Base-by-base conservation (phyloP, 2,113 vertebrate species). In the Columba janthina region DNA sequence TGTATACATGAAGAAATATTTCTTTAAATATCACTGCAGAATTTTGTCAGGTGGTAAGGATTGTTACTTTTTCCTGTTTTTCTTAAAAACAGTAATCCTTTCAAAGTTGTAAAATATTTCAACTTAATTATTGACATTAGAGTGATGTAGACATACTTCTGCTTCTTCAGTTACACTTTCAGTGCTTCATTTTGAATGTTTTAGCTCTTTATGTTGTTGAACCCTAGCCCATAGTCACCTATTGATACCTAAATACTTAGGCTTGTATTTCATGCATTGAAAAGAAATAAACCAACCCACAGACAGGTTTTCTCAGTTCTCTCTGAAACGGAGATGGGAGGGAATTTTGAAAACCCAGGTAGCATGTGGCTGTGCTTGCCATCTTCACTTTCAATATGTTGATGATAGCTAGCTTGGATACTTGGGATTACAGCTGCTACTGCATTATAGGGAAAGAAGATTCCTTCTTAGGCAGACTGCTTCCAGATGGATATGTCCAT, bases 371-470 rank as follows among this genome's bases (percentile, higher is more conserved):
- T 19, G 0, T 53, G 44, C 9, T 82, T 88, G 34, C 29, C 15
- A 0, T 38, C 6, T 56, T 67, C 36, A 19, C 31, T 0, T 48
- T 72, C 7, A 53, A 0, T 73, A 1, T 28, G 3, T 17, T 48
- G 66, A 12, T 0, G 6, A 19, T 38, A 32, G 13, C 53, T 64
- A 54, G 4, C 34, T 64, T 65, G 32, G 11, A 3, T 85, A 3
- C 42, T 54, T 76, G 58, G 22, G 31, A 4, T 32, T 72, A 13
- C 1, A 1, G 10, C 74, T 90, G 60, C 26, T 60, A 2, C 54
- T 80, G 11, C 19, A 1, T 25, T 46, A 12, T 5, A 34, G 56
- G 44, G 51, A 31, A 61, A 36, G 44, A 48, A n/a, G 31, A 29
- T 57, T 65, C 10, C 75, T 17, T 67, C 7, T 34, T 17, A 7